Evolutionary conservation across 2,797 vertebrate genomes (phyloP).

Genomic region (Atherinosoma microstoma): DNA sequence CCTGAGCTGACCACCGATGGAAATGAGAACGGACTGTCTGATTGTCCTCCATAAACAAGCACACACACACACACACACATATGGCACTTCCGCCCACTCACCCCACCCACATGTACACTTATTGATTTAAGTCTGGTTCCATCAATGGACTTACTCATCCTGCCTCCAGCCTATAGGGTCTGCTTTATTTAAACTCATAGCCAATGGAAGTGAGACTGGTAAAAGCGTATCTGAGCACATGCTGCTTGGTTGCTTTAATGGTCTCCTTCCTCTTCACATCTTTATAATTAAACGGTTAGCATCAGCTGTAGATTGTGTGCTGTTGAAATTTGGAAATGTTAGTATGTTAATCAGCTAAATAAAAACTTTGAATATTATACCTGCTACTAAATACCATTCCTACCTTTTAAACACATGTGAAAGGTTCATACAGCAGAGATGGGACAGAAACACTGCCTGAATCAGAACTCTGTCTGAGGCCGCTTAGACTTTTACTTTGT

Average conservation of each 20-base stretch:
- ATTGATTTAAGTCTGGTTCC: constrained; percentile 71
- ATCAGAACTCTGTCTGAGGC: not conserved
- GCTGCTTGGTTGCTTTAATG: constrained; percentile 6
- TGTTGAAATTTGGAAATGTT: not conserved
- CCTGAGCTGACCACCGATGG: constrained; percentile 52
- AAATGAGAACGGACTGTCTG: constrained; percentile 59
- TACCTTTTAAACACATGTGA: not conserved
- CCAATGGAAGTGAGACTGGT: constrained; percentile 53
- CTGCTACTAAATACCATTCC: not conserved
- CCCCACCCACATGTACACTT: constrained; percentile 28
- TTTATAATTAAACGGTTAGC: constrained; percentile 2
- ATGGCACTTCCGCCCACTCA: constrained; percentile 34
- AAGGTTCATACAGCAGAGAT: not conserved
- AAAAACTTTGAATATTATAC: not conserved
- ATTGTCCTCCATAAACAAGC: constrained; percentile 55
- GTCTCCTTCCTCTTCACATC: not conserved
- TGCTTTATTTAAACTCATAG: constrained; percentile 52
- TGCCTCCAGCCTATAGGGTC: constrained; percentile 70
- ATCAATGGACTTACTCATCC: constrained; percentile 77
- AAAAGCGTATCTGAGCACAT: constrained; percentile 29
- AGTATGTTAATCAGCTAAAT: not conserved
- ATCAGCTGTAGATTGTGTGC: not conserved
- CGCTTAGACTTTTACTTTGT: not conserved
- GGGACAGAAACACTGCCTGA: not conserved
- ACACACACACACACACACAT: constrained; percentile 41